These are phyloP conservation scores for Cyprinodon diabolis DNA, from an alignment of 2,797 vertebrate species.

Conservation along the genomic window DNA sequence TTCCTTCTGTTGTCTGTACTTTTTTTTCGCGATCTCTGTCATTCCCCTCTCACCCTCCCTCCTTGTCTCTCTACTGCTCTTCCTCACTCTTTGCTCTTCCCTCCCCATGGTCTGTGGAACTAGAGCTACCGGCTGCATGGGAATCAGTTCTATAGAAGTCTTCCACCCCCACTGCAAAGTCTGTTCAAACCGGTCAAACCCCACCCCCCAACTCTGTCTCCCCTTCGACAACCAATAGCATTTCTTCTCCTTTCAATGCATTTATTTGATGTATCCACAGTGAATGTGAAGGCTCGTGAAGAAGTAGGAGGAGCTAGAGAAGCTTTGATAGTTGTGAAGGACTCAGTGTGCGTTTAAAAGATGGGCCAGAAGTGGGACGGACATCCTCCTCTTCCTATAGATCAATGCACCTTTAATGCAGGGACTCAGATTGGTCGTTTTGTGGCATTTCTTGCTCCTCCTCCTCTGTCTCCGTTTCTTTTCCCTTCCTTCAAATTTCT, in stretches of 20 bases:
- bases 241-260: conserved; percentile 72
- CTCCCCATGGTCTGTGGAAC: conserved; percentile 70
- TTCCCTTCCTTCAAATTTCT: conserved; percentile 76
- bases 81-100: conserved; percentile 63
- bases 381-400: conserved; percentile 72
- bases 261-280: conserved; percentile 81
- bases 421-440: conserved; percentile 70
- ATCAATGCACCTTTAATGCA: conserved; percentile 69
- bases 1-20: conserved; percentile 65
- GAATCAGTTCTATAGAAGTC: conserved; percentile 75
- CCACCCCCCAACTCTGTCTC: conserved; percentile 18
- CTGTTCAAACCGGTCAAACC: conserved; percentile 72
- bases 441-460: conserved; percentile 58
- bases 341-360: conserved; percentile 70
- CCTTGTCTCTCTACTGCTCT: conserved; percentile 66
- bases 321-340: conserved; percentile 79
- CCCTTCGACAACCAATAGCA: conserved; percentile 32
- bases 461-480: conserved; percentile 69
- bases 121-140: conserved; percentile 75
- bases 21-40: conserved; percentile 51
- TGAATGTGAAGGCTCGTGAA: conserved; percentile 64
- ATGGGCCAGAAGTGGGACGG: conserved; percentile 71
- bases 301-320: conserved; percentile 55
- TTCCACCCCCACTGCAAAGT: conserved; percentile 75
- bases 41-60: conserved; percentile 63